Evolutionary conservation across 1,140 invertebrate genomes (phyloP), one percentile per base, ranked within the genome.

Genomic region (Tribolium castaneum): DNA sequence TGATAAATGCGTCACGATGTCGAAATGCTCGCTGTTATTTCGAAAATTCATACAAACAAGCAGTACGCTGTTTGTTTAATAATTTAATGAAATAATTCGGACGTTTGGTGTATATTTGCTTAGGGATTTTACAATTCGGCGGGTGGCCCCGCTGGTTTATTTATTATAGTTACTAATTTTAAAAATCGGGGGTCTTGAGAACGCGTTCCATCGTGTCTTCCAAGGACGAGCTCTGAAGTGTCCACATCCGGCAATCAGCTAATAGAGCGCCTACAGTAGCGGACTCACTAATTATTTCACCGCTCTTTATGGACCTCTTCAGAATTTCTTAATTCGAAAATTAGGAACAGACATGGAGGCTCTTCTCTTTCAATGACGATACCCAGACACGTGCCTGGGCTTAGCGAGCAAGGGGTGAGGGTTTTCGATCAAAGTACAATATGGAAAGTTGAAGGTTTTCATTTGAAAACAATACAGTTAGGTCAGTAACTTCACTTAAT

Each of bases 171-270:
- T 59, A 66, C 59, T 66, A 66, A 66, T 66, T 66, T 66, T 66
- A 66, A 66, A 66, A 66, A 66, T 66, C 30, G 59, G 14, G 54
- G 30, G 59, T 10, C 25, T 66, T 66, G 59, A 66, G 25, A 12
- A 66, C n/a, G 39, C 12, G 34, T 35, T 34, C 25, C 12, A 35
- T 66, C n/a, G 13, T 25, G 39, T 73, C 71, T 73, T 73, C 34
- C 71, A 73, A 73, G 71, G 71, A 25, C 71, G 45, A 7, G 12
- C n/a, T 9, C 34, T 76, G 75, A 76, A 76, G 75, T 62, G 75
- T 76, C 75, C 56, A 70, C 75, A 76, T 76, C 75, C 75, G 75
- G 75, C 39, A 76, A 76, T 76, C 75, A 76, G 71, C 71, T 73
- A 73, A 73, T 73, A 73, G 75, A 62, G 75, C 56, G 75, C 62